Conservation (phyloP, 2,113 vertebrate species). For the Fulica atra region DNA sequence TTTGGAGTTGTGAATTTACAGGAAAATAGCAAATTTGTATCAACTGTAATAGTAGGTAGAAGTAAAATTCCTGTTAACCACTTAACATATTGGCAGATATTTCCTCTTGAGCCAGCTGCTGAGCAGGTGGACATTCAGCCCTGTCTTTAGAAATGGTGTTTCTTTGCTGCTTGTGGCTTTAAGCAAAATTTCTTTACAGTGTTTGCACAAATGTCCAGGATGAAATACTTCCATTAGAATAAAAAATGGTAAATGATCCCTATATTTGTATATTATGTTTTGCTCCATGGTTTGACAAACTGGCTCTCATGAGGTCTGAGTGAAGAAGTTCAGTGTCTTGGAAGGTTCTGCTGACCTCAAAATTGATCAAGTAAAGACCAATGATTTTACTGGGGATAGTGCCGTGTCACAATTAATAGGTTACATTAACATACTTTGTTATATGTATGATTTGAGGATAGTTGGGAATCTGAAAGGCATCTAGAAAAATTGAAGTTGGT, state of each 20-base stretch:
- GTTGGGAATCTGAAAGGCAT: background rate
- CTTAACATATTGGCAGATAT: background rate
- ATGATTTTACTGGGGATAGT: background rate
- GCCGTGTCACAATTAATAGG: constrained; percentile 14
- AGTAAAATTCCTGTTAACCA: background rate
- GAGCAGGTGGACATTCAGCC: background rate
- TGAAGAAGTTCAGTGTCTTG: constrained; percentile 31
- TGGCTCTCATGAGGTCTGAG: constrained; percentile 11
- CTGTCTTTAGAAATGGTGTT: background rate
- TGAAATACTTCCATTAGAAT: background rate
- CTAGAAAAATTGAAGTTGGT: background rate
- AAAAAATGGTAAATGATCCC: background rate
- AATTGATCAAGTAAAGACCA: constrained; percentile 22
- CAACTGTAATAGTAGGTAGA: background rate
- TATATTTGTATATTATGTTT: background rate
- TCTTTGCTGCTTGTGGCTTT: background rate
- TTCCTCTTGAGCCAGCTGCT: background rate
- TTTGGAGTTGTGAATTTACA: background rate
- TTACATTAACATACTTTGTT: background rate
- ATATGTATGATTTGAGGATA: background rate
- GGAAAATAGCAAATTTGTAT: background rate
- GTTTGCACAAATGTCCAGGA: background rate
- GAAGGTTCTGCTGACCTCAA: constrained; percentile 13
- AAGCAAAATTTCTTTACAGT: background rate
- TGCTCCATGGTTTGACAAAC: constrained; percentile 19